A percentile compares a stretch with the other conserved stretches of the same genome.
These are phyloP conservation scores for Melanerpes aurifrons DNA, from an alignment of 2,113 vertebrate genomes.

Conservation along the genomic window DNA sequence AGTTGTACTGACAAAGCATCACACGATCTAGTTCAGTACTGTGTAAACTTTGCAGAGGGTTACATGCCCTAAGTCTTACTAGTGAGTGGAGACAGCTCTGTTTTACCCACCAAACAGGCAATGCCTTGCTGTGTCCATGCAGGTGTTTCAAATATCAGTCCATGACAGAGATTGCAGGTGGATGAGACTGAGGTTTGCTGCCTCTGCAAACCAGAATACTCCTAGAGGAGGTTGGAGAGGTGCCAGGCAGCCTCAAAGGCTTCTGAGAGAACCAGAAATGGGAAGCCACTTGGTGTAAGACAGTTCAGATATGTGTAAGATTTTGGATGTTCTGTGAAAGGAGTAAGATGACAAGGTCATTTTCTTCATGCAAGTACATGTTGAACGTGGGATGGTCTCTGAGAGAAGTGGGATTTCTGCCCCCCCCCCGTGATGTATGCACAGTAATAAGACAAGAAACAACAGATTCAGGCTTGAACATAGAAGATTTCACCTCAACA, in stretches of 20 bases:
- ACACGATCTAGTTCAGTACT: not conserved
- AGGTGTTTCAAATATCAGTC: not conserved
- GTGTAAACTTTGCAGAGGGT: not conserved
- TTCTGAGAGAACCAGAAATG: not conserved
- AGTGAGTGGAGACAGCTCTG: not conserved
- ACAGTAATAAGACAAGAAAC: too few relatives aligned
- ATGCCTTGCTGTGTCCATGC: rapidly evolving
- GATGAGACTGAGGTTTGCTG: not conserved
- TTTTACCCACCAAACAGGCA: not conserved
- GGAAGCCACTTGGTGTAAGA: not conserved
- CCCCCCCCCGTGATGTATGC: not conserved
- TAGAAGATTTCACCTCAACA: too few relatives aligned
- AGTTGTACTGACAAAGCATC: not conserved
- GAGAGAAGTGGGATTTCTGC: not conserved
- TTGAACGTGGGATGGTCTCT: not conserved
- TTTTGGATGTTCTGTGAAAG: not conserved
- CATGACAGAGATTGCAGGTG: not conserved
- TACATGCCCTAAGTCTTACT: not conserved
- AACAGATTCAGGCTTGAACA: too few relatives aligned
- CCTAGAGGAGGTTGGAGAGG: not conserved
- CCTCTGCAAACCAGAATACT: not conserved
- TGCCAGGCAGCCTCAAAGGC: not conserved
- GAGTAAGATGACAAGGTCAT: not conserved
- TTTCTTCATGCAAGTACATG: rapidly evolving
- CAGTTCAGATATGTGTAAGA: rapidly evolving